phyloP scores from a whole-genome alignment of 53 echinoderm and acorn worm species.

The Paelopatides confundens region DNA sequence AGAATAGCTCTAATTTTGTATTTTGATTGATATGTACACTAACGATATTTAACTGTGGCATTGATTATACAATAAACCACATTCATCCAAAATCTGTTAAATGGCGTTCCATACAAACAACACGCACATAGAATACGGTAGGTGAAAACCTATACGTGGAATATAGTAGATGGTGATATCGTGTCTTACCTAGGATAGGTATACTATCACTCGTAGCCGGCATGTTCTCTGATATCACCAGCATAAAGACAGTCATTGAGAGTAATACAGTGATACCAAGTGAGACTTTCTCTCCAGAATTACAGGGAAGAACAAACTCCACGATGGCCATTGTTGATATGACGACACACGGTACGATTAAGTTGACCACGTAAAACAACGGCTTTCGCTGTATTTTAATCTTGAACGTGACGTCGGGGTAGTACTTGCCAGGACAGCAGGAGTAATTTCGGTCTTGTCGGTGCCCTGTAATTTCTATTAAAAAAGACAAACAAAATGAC shows the following conservation, averaged over 20 bases:
- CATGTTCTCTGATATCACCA: slow-evolving; percentile 98
- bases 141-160: too few species aligned
- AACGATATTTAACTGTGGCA: too few species aligned
- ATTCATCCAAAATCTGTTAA: too few species aligned
- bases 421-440: slow-evolving; percentile 79
- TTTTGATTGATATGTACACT: too few species aligned
- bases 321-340: slow-evolving; percentile 97
- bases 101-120: too few species aligned
- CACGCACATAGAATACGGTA: too few species aligned
- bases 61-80: too few species aligned
- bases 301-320: slow-evolving; percentile 96
- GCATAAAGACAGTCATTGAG: slow-evolving; percentile 97
- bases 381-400: slow-evolving; percentile 84
- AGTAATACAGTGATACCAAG: slow-evolving; percentile 97
- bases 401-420: slow-evolving; percentile 91
- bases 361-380: slow-evolving; percentile 93
- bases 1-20: too few species aligned
- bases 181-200: slow-evolving; percentile 84
- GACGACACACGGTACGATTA: slow-evolving; percentile 90
- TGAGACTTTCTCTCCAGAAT: slow-evolving; percentile 98
- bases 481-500: not conserved
- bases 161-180: too few species aligned
- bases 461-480: slow-evolving; percentile 72
- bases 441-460: slow-evolving; percentile 66
- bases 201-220: slow-evolving; percentile 93